Conservation (phyloP, 2,113 vertebrate species). For the Cebidichthys violaceus region DNA sequence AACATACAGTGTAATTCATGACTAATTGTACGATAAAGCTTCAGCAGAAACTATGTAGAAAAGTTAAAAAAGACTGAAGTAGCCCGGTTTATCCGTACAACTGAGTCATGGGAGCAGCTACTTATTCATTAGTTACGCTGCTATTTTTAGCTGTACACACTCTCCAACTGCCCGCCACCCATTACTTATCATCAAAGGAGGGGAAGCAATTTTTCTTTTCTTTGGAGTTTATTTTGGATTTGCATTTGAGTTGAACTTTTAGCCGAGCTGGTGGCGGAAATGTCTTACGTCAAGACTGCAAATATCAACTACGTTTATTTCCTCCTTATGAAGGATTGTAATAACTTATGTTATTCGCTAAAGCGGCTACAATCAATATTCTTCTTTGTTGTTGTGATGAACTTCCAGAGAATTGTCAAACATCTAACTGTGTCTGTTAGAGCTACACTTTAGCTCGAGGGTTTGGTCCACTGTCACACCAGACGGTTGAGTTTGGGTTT, state of each 20-base stretch:
- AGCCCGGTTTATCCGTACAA: not conserved
- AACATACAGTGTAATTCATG: too few relatives aligned
- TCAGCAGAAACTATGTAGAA: not conserved
- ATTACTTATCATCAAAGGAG: not conserved
- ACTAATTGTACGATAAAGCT: not conserved
- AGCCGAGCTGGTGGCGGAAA: not conserved
- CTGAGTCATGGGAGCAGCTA: not conserved
- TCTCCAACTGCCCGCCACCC: constrained; percentile 4
- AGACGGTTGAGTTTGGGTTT: constrained; percentile 1
- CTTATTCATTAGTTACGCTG: constrained; percentile 14
- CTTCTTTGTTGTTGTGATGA: not conserved
- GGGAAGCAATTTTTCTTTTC: not conserved
- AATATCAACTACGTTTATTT: not conserved
- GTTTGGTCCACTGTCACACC: constrained; percentile 10
- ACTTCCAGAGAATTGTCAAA: not conserved
- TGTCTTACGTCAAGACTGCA: not conserved
- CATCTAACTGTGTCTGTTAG: not conserved
- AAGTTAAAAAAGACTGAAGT: not conserved
- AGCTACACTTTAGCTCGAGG: not conserved
- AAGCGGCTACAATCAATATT: not conserved
- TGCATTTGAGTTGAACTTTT: not conserved
- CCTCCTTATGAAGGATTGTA: not conserved
- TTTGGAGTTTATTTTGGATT: not conserved
- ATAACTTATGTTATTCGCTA: not conserved
- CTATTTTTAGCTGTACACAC: constrained; percentile 13